Base-by-base conservation (phyloP, 2,797 vertebrate species). In the Sorex maritimensis region DNA sequence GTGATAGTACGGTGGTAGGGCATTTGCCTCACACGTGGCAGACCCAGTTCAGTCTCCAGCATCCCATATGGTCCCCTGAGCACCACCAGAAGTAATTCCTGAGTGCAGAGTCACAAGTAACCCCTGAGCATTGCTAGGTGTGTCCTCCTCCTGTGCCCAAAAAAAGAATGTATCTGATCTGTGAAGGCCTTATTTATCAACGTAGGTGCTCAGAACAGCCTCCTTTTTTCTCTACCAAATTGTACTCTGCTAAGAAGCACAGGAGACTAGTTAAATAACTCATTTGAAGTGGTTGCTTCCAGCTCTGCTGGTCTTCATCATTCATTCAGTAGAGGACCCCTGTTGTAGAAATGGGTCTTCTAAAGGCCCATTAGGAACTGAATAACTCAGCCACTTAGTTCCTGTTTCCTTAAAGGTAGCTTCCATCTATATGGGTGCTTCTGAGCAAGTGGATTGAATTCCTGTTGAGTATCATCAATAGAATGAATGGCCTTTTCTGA, bases 401-500 rank as follows among this genome's bases (percentile, higher is more conserved):
- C 52, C 34, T 46, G 67, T 69, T 77, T 87, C 75, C 52, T 65
- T 46, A 13, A 77, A 67, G 4, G n/a, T 52, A 52, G 6, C 15
- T 49, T 83, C 23, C 41, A 23, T 19, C 41, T 19, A 17, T 24
- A 77, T 38, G 61, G 2, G 9, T 49, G 52, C 88, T 80, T 72
- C 63, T 73, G 30, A 82, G 84, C 84, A 34, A 87, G 38, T 46
- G n/a, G 63, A 49, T 46, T 74, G 4, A 21, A 46, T 95, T 91
- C 77, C n/a, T 34, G 10, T 23, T 75, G 88, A 84, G 68, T 61
- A 13, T 23, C 17, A 52, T 67, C 58, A 30, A 0, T 55, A 74
- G 58, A 93, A 88, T 38, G 23, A n/a, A 3, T 41, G 5, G 23
- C n/a, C 61, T 90, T 92, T 87, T 46, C 91, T 84, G 52, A 84